A percentile compares a stretch with the other conserved stretches of the same genome.
Conservation (phyloP, 2,113 vertebrate species). For the Hippocampus barbouri region DNA sequence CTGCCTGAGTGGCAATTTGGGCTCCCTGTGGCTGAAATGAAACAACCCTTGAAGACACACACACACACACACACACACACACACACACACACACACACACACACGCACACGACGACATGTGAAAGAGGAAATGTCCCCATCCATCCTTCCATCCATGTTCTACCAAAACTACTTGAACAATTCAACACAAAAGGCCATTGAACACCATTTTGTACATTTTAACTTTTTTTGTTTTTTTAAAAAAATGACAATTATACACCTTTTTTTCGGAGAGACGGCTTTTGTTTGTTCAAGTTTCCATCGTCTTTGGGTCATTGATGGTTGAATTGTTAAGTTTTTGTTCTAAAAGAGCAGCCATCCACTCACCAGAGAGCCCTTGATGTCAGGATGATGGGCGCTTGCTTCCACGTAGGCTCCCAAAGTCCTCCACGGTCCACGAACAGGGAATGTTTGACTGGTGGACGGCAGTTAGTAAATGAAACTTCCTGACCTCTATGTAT, state of each 20-base stretch:
- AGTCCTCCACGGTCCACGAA: slow-evolving; percentile 19
- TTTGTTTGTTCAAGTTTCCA: slow-evolving; percentile 29
- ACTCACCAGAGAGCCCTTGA: slow-evolving; percentile 34
- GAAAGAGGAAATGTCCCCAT: slow-evolving; percentile 33
- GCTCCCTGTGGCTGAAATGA: not conserved
- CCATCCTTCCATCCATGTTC: slow-evolving; percentile 41
- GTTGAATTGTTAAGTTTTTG: not conserved
- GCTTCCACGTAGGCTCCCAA: slow-evolving; percentile 24
- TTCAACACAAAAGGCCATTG: slow-evolving; percentile 70
- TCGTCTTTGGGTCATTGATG: slow-evolving; percentile 58
- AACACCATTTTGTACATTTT: slow-evolving; percentile 60
- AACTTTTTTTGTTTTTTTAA: slow-evolving; percentile 28
- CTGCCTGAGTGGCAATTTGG: not conserved
- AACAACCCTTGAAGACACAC: slow-evolving; percentile 28
- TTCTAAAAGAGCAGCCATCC: not conserved
- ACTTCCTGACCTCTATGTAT: slow-evolving; percentile 49
- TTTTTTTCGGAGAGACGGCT: not conserved
- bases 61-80: slow-evolving; percentile 7
- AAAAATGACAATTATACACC: not conserved
- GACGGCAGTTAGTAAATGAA: slow-evolving; percentile 42
- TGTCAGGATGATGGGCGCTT: slow-evolving; percentile 57
- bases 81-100: not conserved
- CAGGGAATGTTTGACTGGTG: slow-evolving; percentile 9
- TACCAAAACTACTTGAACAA: slow-evolving; percentile 77
- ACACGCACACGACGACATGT: slow-evolving; percentile 23